Evolutionary conservation across 2,888 invertebrate genomes (phyloP), one percentile per base, ranked within the genome.

Genomic region (Euplagia quadripunctaria): DNA sequence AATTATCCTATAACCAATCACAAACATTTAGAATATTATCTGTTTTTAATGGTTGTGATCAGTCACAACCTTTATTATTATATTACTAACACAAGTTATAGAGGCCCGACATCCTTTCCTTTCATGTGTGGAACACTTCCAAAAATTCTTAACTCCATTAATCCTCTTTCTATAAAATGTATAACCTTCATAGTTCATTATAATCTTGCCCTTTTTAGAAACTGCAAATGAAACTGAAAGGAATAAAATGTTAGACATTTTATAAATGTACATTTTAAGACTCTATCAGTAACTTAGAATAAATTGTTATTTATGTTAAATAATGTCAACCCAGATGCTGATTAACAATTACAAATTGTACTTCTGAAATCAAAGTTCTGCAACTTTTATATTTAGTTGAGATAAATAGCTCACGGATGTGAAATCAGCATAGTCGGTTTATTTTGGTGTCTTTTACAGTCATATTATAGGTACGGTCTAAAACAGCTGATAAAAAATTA

Each of bases 91-190:
- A 17, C 11, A 46, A 31, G 80, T 64, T 6, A 81, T 75, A 3
- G 68, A 46, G 14, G 82, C 82, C 41, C 68, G 77, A 46, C 82
- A 81, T 1, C 74, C 72, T 72, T 80, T 82, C 7, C 41, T 42
- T 20, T 82, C 78, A 58, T 80, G 81, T 43, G 75, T 80, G 8
- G 82, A 75, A 51, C 81, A 81, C 49, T 79, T 81, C 81, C 81
- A 72, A 20, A 43, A 72, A 20, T 63, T 52, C 12, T 82, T 81
- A 14, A 58, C 7, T 0, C 78, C 80, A 42, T 4, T 5, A 11
- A 14, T 58, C 12, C 11, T 41, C 66, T 71, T 71, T 66, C 55
- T 66, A 63, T 77, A 84, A 72, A 81, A 87, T 1, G 79, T 86
- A 65, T 79, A 85, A 0, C 77, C 82, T 2, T 75, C 82, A 2